Evolutionary conservation across 2,113 vertebrate species (phyloP).

Genomic region (Phaethon lepturus): DNA sequence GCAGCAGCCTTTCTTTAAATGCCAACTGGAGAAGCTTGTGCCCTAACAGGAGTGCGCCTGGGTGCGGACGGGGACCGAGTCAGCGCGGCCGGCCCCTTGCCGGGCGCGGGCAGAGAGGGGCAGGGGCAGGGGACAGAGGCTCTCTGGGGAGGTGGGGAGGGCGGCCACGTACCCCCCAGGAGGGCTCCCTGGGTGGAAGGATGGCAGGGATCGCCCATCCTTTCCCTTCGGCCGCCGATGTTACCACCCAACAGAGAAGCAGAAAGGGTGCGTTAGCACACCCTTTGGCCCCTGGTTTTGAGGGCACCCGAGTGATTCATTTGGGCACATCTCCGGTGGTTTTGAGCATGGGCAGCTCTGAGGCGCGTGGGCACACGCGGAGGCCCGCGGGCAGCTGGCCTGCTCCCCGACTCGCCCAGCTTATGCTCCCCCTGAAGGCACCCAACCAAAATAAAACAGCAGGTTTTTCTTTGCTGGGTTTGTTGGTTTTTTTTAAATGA

Average conservation of each 20-base stretch:
- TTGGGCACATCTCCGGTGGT: not conserved
- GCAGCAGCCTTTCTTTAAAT: not conserved
- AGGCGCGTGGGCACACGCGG: rapidly evolving
- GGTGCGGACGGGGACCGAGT: rapidly evolving
- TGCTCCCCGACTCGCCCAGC: not conserved
- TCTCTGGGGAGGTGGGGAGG: not conserved
- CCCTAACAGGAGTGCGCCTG: not conserved
- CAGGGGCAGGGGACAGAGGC: not conserved
- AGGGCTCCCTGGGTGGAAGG: not conserved
- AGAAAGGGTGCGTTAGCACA: rapidly evolving
- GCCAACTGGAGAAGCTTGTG: not conserved
- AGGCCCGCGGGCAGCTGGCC: not conserved
- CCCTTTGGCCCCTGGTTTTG: not conserved
- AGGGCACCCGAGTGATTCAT: not conserved
- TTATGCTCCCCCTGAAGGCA: not conserved
- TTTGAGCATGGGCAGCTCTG: not conserved
- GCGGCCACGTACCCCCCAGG: rapidly evolving
- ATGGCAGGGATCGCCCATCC: not conserved
- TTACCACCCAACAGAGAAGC: not conserved
- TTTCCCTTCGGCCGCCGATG: not conserved
- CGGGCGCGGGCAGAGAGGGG: rapidly evolving
- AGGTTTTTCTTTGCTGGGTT: rapidly evolving
- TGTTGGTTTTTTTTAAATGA: not conserved
- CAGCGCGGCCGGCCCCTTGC: not conserved
- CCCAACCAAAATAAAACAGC: not conserved